Evolutionary conservation across 2,113 vertebrate genomes (phyloP).

Genomic region (Chionodraco myersi): DNA sequence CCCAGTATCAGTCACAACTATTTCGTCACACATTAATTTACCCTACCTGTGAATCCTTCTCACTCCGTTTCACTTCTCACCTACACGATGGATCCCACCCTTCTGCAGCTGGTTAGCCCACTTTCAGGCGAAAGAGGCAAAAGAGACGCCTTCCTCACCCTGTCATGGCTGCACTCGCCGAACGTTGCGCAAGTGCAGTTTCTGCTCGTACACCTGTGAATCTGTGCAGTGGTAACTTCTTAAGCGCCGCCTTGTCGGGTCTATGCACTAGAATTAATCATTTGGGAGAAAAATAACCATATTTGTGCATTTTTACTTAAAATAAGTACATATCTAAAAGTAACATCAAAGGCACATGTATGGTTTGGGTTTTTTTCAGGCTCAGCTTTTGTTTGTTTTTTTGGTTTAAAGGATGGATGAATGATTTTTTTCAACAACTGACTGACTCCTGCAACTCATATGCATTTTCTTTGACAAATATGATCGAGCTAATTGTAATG

Average conservation of each 20-base stretch:
- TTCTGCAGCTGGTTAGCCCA: conserved; percentile 20
- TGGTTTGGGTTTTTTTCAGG: conserved; percentile 28
- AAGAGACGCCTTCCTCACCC: conserved; percentile 21
- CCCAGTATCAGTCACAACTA: conserved; percentile 2
- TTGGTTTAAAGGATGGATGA: neutral
- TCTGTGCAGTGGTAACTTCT: conserved; percentile 35
- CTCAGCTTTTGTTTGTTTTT: conserved; percentile 22
- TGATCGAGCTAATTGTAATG: conserved; percentile 34
- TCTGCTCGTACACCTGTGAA: conserved; percentile 26
- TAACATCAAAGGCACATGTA: conserved; percentile 31
- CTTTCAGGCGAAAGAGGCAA: neutral
- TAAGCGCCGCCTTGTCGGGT: conserved; percentile 20
- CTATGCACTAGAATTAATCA: conserved; percentile 54
- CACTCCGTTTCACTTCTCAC: conserved; percentile 22
- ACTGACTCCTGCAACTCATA: conserved; percentile 40
- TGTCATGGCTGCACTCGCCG: conserved; percentile 48
- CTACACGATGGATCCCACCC: conserved; percentile 1
- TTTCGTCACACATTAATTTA: neutral
- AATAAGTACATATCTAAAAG: conserved; percentile 30
- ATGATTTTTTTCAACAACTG: conserved; percentile 7
- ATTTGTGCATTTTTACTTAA: conserved; percentile 49
- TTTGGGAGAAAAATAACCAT: conserved; percentile 21
- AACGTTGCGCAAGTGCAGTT: conserved; percentile 43
- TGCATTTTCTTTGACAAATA: conserved; percentile 38
- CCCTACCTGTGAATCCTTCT: conserved; percentile 14